phyloP scores from a whole-genome alignment of 2,888 invertebrate species.

The Cosmia trapezina region DNA sequence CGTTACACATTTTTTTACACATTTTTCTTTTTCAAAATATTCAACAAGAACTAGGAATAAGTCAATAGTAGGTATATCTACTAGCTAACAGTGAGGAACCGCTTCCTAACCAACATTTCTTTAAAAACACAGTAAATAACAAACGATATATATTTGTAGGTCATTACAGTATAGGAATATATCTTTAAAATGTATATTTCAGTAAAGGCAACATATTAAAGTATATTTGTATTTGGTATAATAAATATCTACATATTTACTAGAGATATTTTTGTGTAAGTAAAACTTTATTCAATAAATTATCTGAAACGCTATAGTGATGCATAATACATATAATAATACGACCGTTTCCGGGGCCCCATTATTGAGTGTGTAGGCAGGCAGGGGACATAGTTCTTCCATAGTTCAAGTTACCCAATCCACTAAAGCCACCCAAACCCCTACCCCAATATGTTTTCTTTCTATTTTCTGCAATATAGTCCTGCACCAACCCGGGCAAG shows the following conservation, averaged over 20 bases:
- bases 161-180: constrained; percentile 15
- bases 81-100: constrained; percentile 85
- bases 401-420: too few relatives aligned
- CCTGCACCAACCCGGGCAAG: too few relatives aligned
- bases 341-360: background rate
- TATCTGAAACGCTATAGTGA: constrained; percentile 4
- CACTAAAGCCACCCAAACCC: too few relatives aligned
- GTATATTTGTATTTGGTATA: background rate
- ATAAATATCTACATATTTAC: background rate
- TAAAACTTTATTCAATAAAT: constrained; percentile 16
- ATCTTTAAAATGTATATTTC: constrained; percentile 23
- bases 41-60: constrained; percentile 90
- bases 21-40: constrained; percentile 84
- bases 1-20: constrained; percentile 85
- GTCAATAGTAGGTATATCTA: constrained; percentile 87
- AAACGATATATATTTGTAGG: constrained; percentile 14
- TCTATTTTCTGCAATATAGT: too few relatives aligned
- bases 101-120: constrained; percentile 69
- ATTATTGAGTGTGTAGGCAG: too few relatives aligned
- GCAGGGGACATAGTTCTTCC: too few relatives aligned
- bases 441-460: too few relatives aligned
- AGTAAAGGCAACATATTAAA: background rate
- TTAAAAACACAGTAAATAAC: constrained; percentile 20
- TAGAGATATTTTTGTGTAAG: background rate
- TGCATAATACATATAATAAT: background rate